These are phyloP conservation scores for Periophthalmus magnuspinnatus DNA, from an alignment of 2,797 vertebrate genomes.

Conservation along the genomic window DNA sequence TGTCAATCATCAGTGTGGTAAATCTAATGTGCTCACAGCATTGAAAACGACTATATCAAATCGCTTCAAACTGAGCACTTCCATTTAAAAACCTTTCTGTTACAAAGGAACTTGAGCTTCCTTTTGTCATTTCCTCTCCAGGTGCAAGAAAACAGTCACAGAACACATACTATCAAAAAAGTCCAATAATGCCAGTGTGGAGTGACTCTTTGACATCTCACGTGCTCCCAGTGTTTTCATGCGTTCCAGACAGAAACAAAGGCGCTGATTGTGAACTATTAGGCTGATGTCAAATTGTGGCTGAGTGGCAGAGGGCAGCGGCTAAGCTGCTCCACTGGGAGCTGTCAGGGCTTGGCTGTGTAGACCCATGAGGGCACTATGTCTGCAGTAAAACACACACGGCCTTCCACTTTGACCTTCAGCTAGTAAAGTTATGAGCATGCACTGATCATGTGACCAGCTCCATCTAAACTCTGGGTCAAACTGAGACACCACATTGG, in stretches of 20 bases:
- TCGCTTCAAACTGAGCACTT: conserved; percentile 38
- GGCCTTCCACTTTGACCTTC: not conserved
- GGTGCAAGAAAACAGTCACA: conserved; percentile 61
- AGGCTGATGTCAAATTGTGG: conserved; percentile 54
- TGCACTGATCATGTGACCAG: not conserved
- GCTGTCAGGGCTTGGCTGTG: not conserved
- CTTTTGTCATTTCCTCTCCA: conserved; percentile 79
- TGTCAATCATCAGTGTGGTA: not conserved
- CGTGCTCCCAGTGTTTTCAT: not conserved
- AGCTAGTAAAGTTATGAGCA: not conserved
- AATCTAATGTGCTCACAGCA: not conserved
- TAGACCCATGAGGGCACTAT: not conserved
- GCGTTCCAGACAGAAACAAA: conserved; percentile 18
- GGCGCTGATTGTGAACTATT: conserved; percentile 44
- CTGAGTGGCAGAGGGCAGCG: conserved; percentile 32
- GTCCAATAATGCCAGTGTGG: not conserved
- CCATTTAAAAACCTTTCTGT: conserved; percentile 57
- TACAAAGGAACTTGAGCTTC: conserved; percentile 77
- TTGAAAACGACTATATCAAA: conserved; percentile 18
- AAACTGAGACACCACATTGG: not conserved
- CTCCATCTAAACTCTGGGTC: not conserved
- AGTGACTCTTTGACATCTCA: not conserved
- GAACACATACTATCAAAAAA: not conserved
- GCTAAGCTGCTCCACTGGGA: conserved; percentile 43
- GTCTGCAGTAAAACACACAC: not conserved